A percentile compares a stretch with the other conserved stretches of the same genome.
Conservation (phyloP, 2,113 vertebrate genomes). For the Henicopernis longicauda region DNA sequence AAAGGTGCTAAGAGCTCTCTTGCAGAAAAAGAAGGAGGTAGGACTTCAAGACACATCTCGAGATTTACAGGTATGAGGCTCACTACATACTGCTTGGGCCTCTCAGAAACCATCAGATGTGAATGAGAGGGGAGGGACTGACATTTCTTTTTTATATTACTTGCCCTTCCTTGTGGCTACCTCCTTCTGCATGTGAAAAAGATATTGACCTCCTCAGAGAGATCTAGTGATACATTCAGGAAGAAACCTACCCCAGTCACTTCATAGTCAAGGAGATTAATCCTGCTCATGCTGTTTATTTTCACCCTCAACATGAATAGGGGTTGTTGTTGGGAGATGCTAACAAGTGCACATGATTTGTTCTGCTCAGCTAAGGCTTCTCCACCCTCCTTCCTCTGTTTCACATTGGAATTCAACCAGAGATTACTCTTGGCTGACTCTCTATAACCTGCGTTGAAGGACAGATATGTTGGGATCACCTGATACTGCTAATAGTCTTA, state of each 20-base stretch:
- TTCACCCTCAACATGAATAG: neutral
- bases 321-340: neutral
- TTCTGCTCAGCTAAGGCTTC: neutral
- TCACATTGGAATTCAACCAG: neutral
- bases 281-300: neutral
- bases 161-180: neutral
- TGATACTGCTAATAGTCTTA: neutral
- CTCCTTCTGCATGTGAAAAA: neutral
- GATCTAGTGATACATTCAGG: neutral
- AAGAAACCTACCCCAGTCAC: neutral
- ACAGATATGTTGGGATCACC: neutral
- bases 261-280: neutral
- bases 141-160: neutral
- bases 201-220: neutral
- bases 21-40: neutral
- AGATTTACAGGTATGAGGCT: neutral
- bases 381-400: neutral
- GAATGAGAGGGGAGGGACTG: neutral
- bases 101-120: neutral
- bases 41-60: neutral
- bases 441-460: neutral
- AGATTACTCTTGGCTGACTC: neutral
- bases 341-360: neutral
- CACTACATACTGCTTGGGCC: fast-evolving
- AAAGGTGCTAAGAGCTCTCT: neutral